Conservation (phyloP, 2,888 invertebrate genomes). For the Cryptosula pallasiana region DNA sequence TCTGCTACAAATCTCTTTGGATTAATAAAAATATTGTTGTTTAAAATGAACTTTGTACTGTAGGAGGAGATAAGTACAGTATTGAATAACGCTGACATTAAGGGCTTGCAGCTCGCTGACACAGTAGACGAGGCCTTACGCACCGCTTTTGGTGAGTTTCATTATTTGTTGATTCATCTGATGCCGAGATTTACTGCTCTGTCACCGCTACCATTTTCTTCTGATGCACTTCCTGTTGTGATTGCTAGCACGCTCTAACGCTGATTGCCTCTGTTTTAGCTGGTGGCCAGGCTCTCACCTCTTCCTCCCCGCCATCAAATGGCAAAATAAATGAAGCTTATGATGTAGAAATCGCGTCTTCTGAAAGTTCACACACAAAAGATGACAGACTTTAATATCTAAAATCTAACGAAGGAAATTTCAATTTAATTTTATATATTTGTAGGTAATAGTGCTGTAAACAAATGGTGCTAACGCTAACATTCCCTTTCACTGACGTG, state of each 20-base stretch:
- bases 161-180: too few species aligned
- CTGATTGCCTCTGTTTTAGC: too few species aligned
- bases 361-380: neutral
- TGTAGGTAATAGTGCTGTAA: neutral
- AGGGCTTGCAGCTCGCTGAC: neutral
- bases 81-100: neutral
- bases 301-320: neutral
- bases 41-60: too few species aligned
- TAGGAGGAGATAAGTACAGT: neutral
- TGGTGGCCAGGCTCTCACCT: neutral
- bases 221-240: too few species aligned
- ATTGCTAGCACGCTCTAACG: too few species aligned
- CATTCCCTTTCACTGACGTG: too few species aligned
- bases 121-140: neutral
- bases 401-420: slow-evolving; percentile 2
- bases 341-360: neutral
- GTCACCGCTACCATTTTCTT: too few species aligned
- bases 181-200: too few species aligned
- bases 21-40: too few species aligned
- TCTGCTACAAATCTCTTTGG: too few species aligned
- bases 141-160: neutral
- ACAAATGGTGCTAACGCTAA: neutral
- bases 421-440: too few species aligned
- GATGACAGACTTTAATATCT: neutral
- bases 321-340: neutral